Conservation (phyloP, 2,797 vertebrate species). For the Miichthys miiuy region DNA sequence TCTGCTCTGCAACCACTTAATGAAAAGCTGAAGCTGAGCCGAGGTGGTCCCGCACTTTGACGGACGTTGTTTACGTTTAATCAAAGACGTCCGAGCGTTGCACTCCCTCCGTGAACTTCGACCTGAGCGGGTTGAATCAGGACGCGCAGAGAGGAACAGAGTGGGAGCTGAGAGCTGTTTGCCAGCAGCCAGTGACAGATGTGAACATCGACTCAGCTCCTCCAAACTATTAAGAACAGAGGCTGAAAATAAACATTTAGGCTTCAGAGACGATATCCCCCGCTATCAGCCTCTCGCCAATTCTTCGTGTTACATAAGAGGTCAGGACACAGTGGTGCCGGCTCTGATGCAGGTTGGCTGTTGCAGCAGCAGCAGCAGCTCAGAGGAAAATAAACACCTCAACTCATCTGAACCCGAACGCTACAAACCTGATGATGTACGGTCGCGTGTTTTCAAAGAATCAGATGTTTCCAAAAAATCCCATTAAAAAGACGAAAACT, state of each 20-base stretch:
- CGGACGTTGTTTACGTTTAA: constrained; percentile 68
- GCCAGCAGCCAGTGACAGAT: constrained; percentile 59
- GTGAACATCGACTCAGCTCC: constrained; percentile 59
- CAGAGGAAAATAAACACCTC: constrained; percentile 40
- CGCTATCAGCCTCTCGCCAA: constrained; percentile 57
- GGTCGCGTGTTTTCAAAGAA: neutral
- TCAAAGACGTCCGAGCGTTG: constrained; percentile 44
- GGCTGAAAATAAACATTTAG: constrained; percentile 74
- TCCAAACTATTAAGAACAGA: constrained; percentile 60
- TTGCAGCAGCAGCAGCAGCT: constrained; percentile 26
- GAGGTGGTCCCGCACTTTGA: neutral
- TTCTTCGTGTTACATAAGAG: constrained; percentile 62
- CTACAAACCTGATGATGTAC: neutral
- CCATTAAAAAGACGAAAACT: neutral
- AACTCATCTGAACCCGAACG: constrained; percentile 8
- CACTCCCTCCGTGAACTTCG: constrained; percentile 50
- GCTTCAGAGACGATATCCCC: constrained; percentile 58
- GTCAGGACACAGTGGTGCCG: constrained; percentile 42
- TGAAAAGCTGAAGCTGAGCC: constrained; percentile 15
- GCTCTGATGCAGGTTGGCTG: constrained; percentile 43
- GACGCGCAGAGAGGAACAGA: constrained; percentile 28
- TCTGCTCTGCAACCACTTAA: neutral
- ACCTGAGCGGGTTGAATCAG: constrained; percentile 38
- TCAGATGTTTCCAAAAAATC: neutral
- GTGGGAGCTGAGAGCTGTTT: constrained; percentile 15